Percentiles rank a stretch among this genome's conserved stretches.
Conservation (phyloP, 2,797 vertebrate species). For the Alauda arvensis region DNA sequence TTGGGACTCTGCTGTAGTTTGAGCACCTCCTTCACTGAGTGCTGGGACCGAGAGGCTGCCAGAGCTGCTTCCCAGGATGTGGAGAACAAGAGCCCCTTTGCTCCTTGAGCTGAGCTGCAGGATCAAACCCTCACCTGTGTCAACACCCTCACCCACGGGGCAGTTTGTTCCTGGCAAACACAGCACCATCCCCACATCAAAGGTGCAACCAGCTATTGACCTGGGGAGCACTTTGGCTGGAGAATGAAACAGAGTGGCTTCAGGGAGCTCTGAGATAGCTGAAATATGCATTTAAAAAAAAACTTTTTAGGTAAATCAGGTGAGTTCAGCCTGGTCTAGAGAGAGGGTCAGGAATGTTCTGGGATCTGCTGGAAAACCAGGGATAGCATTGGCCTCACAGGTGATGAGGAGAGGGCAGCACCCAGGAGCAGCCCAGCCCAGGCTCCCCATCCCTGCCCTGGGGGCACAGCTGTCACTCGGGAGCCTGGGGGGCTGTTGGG, state of each 20-base stretch:
- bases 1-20: neutral
- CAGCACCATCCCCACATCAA: neutral
- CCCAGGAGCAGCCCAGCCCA: neutral
- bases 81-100: neutral
- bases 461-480: neutral
- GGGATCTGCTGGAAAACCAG: neutral
- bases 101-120: neutral
- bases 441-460: rapidly evolving
- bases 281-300: neutral
- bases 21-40: neutral
- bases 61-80: neutral
- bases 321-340: neutral
- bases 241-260: neutral
- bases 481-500: neutral
- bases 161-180: constrained; percentile 22
- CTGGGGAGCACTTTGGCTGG: neutral
- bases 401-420: neutral
- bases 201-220: neutral
- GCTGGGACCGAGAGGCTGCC: rapidly evolving
- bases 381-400: rapidly evolving
- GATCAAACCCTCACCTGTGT: neutral
- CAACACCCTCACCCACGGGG: neutral
- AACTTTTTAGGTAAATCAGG: neutral
- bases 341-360: neutral
- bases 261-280: neutral